Base-by-base conservation (phyloP, 2,797 vertebrate genomes). In the Lutjanus campechanus region DNA sequence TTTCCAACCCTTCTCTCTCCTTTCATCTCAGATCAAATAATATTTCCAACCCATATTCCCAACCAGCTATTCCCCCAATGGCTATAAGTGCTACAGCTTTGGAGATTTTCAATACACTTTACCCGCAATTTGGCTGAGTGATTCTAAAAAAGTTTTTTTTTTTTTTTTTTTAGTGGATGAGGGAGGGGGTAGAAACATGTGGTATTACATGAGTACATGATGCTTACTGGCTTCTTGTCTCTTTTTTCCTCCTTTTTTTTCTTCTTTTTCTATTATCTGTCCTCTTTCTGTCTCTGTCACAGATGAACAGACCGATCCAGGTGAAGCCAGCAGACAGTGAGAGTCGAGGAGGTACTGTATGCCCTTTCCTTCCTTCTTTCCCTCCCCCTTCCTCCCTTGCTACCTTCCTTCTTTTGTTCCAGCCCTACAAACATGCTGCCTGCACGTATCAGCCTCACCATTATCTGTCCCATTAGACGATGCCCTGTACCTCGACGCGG, bases 251-350 rank as follows among this genome's bases (percentile, higher is more conserved):
- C 62, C 25, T 61, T 40, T 53, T 41, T 6, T 43, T 29, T 25
- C 19, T 29, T 55, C 53, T 69, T 54, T 16, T 43, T 20, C 55
- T 56, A 10, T 70, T 16, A 43, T 55, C 53, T 60, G 16, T 51
- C 51, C 54, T 70, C 70, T 79, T 54, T 82, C 72, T 88, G 51
- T 85, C 69, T 80, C 46, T 82, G 69, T 84, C 83, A 75, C 96
- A 99, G 98, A 99, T 99, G 98, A 99, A 99, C 95, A 97, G 98
- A 95, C 98, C 98, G 0, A 99, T 99, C 97, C 98, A 99, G 95
- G 98, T 99, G 97, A 99, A 99, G 94, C 98, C 98, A 85, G 98
- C 98, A 85, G 98, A 99, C 97, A 99, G 98, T 77, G 98, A 99
- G 95, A 99, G 98, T 95, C 96, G 98, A 96, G 98, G 98, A 99